These are phyloP conservation scores for Peromyscus aztecus DNA, from an alignment of 2,797 vertebrate genomes.

Conservation along the genomic window DNA sequence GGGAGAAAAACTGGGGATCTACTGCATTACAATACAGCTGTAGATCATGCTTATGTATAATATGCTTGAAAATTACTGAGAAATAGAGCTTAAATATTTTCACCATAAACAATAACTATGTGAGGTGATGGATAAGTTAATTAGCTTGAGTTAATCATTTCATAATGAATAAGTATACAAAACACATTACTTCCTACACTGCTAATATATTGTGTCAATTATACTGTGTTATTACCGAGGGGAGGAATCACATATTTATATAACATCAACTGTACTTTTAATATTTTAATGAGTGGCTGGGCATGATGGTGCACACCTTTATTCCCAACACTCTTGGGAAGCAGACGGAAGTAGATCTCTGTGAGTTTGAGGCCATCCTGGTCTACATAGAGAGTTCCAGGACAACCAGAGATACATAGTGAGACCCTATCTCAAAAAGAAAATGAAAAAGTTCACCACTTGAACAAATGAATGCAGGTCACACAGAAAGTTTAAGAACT, in stretches of 20 bases:
- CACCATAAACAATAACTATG: not conserved
- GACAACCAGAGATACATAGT: not conserved
- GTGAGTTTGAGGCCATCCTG: not conserved
- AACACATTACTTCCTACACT: not conserved
- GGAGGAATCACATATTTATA: not conserved
- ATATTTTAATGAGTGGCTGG: conserved; percentile 3
- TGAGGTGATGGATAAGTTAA: not conserved
- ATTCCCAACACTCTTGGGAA: not conserved
- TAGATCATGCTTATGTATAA: not conserved
- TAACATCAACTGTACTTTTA: conserved; percentile 24
- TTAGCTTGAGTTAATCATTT: not conserved
- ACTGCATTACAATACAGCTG: not conserved
- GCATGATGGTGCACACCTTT: not conserved
- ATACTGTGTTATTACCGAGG: not conserved
- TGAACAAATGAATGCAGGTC: not conserved
- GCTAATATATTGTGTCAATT: not conserved
- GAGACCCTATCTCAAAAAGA: not conserved
- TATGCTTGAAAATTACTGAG: not conserved
- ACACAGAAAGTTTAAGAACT: conserved; percentile 15
- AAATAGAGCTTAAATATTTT: not conserved
- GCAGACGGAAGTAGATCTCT: not conserved
- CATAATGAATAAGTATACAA: not conserved
- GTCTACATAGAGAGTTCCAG: not conserved
- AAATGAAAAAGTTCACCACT: not conserved
- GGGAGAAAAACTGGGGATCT: not conserved